Evolutionary conservation across 2,888 invertebrate species (phyloP).

Genomic region (Phytoseiulus persimilis): DNA sequence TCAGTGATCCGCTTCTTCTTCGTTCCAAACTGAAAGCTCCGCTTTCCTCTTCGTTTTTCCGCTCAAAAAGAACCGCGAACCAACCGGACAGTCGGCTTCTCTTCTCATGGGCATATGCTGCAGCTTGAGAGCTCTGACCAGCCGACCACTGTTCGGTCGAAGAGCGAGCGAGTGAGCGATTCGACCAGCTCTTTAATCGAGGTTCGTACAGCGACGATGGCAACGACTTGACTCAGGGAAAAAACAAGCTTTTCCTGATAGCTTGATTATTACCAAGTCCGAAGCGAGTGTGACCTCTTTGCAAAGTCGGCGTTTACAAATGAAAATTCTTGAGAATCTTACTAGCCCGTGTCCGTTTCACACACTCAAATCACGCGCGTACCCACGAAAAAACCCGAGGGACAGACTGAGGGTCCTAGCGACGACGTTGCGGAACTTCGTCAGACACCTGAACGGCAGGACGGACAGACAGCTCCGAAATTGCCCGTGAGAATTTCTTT

Average conservation of each 20-base stretch:
- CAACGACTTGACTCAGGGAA: not conserved
- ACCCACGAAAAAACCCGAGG: not conserved
- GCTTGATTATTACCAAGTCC: too few species aligned
- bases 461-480: not conserved
- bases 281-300: not conserved
- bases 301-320: not conserved
- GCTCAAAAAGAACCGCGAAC: not conserved
- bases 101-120: not conserved
- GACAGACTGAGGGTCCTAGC: not conserved
- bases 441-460: not conserved
- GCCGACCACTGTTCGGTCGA: not conserved
- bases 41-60: not conserved
- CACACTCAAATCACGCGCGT: not conserved
- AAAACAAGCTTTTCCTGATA: not conserved
- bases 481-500: not conserved
- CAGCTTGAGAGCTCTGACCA: not conserved
- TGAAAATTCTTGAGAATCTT: not conserved
- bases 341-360: not conserved
- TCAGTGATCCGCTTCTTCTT: not conserved
- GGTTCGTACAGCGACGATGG: not conserved
- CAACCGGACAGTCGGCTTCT: not conserved
- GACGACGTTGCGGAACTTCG: not conserved
- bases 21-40: not conserved
- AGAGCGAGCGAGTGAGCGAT: not conserved
- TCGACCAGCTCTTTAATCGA: not conserved